Evolutionary conservation across 2,888 invertebrate species (phyloP), one percentile per base, ranked within the genome.

Genomic region (Cerastis rubricosa): DNA sequence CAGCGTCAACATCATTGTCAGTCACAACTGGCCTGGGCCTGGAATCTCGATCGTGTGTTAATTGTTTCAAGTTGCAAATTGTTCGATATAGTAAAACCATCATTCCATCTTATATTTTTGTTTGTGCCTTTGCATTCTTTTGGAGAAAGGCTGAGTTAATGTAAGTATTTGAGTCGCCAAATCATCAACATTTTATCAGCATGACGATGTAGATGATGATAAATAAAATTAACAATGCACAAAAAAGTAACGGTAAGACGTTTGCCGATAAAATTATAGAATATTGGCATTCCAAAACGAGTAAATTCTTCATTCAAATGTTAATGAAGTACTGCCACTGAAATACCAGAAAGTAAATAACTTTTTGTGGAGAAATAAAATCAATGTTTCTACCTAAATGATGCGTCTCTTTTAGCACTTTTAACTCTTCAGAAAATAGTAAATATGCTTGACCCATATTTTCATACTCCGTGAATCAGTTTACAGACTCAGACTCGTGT

Each of bases 391-490:
- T n/a, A 35, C 25, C 25, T n/a, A 25, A 25, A 59, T 63, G 51
- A 63, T 25, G 8, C 61, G 29, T n/a, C 85, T 61, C 72, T 79
- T 87, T 82, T 67, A 86, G 78, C 4, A 35, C 22, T 22, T 59
- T 45, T 71, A 67, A 54, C 43, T 61, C 74, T 69, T 45, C 4
- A n/a, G 29, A 65, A 63, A 17, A 74, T 84, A 78, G 84, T 78
- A 86, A 82, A 84, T 78, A 81, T 76, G 76, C 81, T 85, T 89
- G 89, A 88, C 87, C 88, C 85, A 90, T 74, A 90, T 90, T 85
- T 85, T 76, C 84, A 86, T 85, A 77, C 77, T 74, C 81, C 77
- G 83, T 86, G 84, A 88, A 90, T 90, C 85, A 88, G 86, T 89
- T 86, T 85, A 84, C 85, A 72, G 78, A 77, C 78, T 80, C 68